A percentile compares a stretch with the other conserved stretches of the same genome.
phyloP scores from a whole-genome alignment of 2,797 vertebrate genomes.

The Loriculus beryllinus region DNA sequence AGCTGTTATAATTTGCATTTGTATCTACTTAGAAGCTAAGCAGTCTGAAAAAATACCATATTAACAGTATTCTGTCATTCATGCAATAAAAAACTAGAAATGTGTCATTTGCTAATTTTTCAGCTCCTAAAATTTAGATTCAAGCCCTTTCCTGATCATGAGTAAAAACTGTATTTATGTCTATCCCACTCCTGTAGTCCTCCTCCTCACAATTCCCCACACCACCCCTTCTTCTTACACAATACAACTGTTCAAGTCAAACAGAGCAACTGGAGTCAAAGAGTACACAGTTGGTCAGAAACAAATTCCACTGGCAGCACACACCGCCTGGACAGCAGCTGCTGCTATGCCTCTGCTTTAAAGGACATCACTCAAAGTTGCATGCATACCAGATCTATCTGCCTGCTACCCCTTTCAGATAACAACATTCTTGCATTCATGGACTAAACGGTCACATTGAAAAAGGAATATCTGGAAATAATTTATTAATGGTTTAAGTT shows the following conservation, averaged over 20 bases:
- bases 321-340: slow-evolving; percentile 26
- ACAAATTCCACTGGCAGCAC: background rate
- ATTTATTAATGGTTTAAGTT: background rate
- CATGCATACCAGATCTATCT: background rate
- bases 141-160: background rate
- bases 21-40: background rate
- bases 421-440: background rate
- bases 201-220: background rate
- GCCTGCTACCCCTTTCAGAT: background rate
- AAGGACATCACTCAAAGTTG: background rate
- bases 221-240: background rate
- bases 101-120: background rate
- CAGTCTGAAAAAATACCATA: background rate
- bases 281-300: background rate
- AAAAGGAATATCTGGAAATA: background rate
- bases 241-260: background rate
- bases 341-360: background rate
- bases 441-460: background rate
- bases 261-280: background rate
- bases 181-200: background rate
- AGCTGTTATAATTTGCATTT: background rate
- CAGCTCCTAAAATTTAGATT: background rate
- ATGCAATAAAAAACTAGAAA: background rate
- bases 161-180: background rate
- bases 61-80: background rate